phyloP scores from a whole-genome alignment of 2,888 invertebrate species.

The Polydrusus tereticollis region DNA sequence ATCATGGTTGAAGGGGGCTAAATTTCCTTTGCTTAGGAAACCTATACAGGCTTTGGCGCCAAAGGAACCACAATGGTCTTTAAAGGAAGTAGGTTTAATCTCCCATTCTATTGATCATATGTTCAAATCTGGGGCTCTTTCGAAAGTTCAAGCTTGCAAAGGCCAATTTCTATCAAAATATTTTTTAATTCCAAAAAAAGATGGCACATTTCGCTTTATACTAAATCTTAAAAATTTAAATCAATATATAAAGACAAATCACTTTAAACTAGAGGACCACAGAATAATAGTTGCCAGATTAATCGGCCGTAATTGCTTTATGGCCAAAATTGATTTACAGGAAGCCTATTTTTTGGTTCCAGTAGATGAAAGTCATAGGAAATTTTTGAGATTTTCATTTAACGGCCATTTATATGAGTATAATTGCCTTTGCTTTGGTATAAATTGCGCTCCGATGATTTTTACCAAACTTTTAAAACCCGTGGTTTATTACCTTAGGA shows the following conservation, averaged over 20 bases:
- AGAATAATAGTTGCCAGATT: constrained; percentile 47
- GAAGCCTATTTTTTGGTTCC: constrained; percentile 49
- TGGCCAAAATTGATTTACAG: constrained; percentile 41
- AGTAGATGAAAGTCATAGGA: constrained; percentile 45
- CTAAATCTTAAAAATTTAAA: constrained; percentile 50
- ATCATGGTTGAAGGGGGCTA: constrained; percentile 39
- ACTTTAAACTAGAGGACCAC: constrained; percentile 55
- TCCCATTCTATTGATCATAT: constrained; percentile 3
- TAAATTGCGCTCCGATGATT: constrained; percentile 49
- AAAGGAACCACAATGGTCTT: constrained; percentile 16
- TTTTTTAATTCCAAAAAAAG: constrained; percentile 38
- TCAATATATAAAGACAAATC: constrained; percentile 47
- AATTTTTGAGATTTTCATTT: constrained; percentile 51
- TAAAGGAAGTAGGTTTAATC: neutral
- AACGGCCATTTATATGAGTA: constrained; percentile 50
- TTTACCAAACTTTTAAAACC: constrained; percentile 54
- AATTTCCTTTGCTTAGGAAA: constrained; percentile 27
- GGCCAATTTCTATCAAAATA: constrained; percentile 34
- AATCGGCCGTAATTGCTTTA: constrained; percentile 35
- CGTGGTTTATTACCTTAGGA: constrained; percentile 37
- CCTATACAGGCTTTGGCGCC: constrained; percentile 20
- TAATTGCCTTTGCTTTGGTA: constrained; percentile 49
- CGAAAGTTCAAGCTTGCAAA: constrained; percentile 11
- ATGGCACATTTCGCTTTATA: constrained; percentile 39
- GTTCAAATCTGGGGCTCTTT: neutral